These are phyloP conservation scores for Prunella strophiata DNA, from an alignment of 2,797 vertebrate species.

Conservation along the genomic window DNA sequence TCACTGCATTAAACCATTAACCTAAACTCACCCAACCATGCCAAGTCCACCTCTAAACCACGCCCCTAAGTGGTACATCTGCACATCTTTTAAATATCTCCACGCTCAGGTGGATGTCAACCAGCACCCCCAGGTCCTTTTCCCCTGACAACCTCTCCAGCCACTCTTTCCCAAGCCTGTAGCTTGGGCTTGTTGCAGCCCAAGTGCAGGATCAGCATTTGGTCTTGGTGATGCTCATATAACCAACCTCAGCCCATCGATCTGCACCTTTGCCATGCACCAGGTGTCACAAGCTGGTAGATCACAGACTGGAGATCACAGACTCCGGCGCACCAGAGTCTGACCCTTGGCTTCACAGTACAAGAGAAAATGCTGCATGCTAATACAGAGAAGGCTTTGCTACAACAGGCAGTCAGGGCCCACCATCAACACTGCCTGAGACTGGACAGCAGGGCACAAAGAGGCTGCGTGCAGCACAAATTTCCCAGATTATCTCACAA, in stretches of 20 bases:
- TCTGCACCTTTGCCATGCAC: not conserved
- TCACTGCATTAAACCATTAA: not conserved
- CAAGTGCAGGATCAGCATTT: not conserved
- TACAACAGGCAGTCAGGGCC: not conserved
- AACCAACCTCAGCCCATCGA: not conserved
- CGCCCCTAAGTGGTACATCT: not conserved
- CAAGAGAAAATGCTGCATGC: not conserved
- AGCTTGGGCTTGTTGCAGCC: not conserved
- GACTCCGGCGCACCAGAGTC: accelerated
- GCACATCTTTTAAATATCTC: not conserved
- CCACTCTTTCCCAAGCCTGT: not conserved
- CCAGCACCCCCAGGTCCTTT: not conserved
- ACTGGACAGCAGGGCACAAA: not conserved
- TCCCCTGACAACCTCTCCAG: not conserved
- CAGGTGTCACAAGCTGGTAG: not conserved
- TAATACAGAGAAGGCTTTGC: not conserved
- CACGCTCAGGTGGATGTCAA: not conserved
- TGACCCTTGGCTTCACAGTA: not conserved
- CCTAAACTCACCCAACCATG: not conserved
- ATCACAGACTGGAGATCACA: not conserved
- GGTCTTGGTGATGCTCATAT: not conserved
- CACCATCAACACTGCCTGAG: not conserved
- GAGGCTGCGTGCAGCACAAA: not conserved
- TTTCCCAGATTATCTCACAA: not conserved
- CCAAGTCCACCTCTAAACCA: not conserved